Evolutionary conservation across 2,888 invertebrate genomes (phyloP).

Genomic region (Aleiodes testaceus): DNA sequence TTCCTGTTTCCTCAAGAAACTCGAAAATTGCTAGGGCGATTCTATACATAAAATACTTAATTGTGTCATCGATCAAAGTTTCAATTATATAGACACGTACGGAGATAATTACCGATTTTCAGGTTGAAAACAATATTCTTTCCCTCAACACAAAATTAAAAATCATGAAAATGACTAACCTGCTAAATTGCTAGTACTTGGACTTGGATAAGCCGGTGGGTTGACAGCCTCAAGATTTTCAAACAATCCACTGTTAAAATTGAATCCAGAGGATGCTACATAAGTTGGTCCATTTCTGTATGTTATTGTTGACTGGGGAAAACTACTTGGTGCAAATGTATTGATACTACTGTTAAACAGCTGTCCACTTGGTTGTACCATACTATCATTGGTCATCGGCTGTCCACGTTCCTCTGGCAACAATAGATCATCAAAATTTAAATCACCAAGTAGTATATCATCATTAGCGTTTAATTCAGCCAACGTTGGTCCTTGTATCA

Average conservation of each 20-base stretch:
- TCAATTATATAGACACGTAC: no score
- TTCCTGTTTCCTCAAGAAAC: no score
- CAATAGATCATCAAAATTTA: constrained; percentile 89
- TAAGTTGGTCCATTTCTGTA: constrained; percentile 61
- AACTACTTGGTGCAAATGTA: constrained; percentile 66
- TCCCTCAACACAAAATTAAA: no score
- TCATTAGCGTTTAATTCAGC: constrained; percentile 91
- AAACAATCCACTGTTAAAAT: constrained; percentile 60
- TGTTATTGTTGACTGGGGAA: constrained; percentile 63
- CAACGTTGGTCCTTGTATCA: constrained; percentile 87
- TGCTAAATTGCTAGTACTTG: constrained; percentile 67
- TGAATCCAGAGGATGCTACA: constrained; percentile 58
- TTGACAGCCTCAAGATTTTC: constrained; percentile 69
- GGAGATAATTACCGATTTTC: no score
- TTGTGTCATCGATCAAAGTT: no score
- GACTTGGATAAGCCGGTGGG: constrained; percentile 69
- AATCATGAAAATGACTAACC: constrained; percentile 53
- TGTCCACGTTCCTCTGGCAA: constrained; percentile 80
- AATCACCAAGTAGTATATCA: constrained; percentile 86
- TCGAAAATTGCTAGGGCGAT: no score
- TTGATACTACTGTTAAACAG: constrained; percentile 55
- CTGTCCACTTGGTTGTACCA: constrained; percentile 52
- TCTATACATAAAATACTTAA: no score
- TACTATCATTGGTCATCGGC: constrained; percentile 55
- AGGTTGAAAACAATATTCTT: no score